phyloP scores from a whole-genome alignment of 2,797 vertebrate genomes.

The Semaprochilodus insignis region DNA sequence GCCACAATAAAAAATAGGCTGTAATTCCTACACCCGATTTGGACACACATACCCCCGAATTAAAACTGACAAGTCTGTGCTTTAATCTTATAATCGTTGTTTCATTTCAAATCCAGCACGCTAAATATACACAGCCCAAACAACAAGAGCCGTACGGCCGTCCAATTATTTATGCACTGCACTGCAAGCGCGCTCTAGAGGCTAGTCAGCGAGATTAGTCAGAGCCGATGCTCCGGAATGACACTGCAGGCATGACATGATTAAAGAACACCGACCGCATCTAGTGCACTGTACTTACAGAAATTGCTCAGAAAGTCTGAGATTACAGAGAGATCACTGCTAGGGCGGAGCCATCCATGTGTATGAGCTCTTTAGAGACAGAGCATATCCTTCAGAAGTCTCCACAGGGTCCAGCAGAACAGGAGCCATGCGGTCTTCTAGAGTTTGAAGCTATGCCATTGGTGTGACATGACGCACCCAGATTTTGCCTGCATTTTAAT shows the following conservation, averaged over 20 bases:
- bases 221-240: neutral
- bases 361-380: neutral
- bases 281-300: neutral
- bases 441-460: neutral
- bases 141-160: neutral
- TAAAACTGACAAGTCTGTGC: neutral
- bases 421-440: neutral
- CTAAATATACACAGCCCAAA: neutral
- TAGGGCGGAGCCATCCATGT: neutral
- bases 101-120: neutral
- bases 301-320: neutral
- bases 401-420: neutral
- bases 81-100: neutral
- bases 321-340: constrained; percentile 8
- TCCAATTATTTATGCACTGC: neutral
- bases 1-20: neutral
- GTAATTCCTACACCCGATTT: neutral
- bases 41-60: neutral
- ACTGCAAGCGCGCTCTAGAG: neutral
- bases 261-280: neutral
- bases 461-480: neutral
- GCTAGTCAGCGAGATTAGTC: neutral
- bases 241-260: neutral
- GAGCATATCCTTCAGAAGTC: neutral
- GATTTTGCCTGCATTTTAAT: neutral